Evolutionary conservation across 2,888 invertebrate genomes (phyloP).

Genomic region (Ophion ventricosus): DNA sequence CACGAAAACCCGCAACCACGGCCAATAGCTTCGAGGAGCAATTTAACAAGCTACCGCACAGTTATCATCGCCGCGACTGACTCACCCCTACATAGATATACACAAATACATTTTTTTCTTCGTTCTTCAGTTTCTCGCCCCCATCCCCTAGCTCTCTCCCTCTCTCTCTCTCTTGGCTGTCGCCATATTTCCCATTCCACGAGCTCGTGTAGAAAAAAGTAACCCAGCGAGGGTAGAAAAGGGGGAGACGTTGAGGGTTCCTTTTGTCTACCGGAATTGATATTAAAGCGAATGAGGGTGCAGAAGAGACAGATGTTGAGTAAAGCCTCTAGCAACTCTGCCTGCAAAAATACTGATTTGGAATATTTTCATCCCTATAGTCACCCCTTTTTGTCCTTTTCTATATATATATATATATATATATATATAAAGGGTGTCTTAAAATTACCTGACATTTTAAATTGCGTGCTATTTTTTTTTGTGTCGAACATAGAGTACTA

Average conservation of each 20-base stretch:
- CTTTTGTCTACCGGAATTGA: slow-evolving; percentile 57
- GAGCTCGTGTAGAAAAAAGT: slow-evolving; percentile 19
- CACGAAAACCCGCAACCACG: slow-evolving; percentile 22
- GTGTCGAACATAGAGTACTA: too few species aligned
- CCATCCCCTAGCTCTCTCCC: neutral
- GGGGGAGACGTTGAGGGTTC: neutral
- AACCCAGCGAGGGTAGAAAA: neutral
- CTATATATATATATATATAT: neutral
- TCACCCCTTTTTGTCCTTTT: neutral
- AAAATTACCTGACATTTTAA: too few species aligned
- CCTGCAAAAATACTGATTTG: slow-evolving; percentile 44
- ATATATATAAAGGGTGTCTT: too few species aligned
- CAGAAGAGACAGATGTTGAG: slow-evolving; percentile 35
- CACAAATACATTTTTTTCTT: neutral
- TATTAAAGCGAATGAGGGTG: slow-evolving; percentile 39
- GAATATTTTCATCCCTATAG: slow-evolving; percentile 5
- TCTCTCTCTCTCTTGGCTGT: neutral
- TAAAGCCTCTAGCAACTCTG: slow-evolving; percentile 7
- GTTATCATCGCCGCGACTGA: slow-evolving; percentile 4
- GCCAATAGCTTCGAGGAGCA: slow-evolving; percentile 57
- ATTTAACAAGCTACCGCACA: slow-evolving; percentile 55
- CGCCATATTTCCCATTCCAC: slow-evolving; percentile 31
- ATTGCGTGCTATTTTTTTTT: too few species aligned
- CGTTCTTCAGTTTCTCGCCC: neutral
- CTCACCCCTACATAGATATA: neutral